Evolutionary conservation across 2,797 vertebrate genomes (phyloP), one percentile per base, ranked within the genome.

Genomic region (Xiphorhynchus erythropygius): DNA sequence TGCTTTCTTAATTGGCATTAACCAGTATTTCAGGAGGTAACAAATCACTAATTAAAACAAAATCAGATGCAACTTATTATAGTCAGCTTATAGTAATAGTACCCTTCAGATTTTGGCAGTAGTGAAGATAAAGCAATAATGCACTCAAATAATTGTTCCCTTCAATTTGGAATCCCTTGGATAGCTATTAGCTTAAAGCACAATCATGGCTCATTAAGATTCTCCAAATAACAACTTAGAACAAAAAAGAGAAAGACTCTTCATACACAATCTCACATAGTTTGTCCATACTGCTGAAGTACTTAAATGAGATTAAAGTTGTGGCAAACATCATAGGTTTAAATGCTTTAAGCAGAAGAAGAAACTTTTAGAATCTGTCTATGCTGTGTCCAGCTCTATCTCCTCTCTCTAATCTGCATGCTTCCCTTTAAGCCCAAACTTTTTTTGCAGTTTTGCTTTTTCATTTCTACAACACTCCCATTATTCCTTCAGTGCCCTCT

Each of bases 101-200:
- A 87, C 56, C 75, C 89, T 93, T 97, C 68, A 79, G 59, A 90
- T 87, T 70, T 94, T 94, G 62, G 24, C 57, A 95, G 92, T 55
- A 96, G 94, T 85, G 85, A 80, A 92, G 87, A 97, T 81, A 96
- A 97, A 96, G 84, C 59, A 95, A 90, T 92, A 96, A 90, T n/a
- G 35, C n/a, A 71, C 67, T 96, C 93, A 86, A 94, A 95, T 75
- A 95, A 92, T 73, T 89, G 41, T 60, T 94, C 79, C 89, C 41
- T 44, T 80, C 8, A 53, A 94, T 84, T 93, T 52, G 63, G 53
- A 96, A 96, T 69, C 69, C 65, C 59, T 97, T 82, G 75, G 55
- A 93, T 70, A 96, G 90, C 82, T 65, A 80, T 81, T 89, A 95
- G 84, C 80, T 75, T 95, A 91, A 83, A 89, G 84, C 75, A 91